Conservation (phyloP, 2,797 vertebrate species). For the Microtus agrestis region DNA sequence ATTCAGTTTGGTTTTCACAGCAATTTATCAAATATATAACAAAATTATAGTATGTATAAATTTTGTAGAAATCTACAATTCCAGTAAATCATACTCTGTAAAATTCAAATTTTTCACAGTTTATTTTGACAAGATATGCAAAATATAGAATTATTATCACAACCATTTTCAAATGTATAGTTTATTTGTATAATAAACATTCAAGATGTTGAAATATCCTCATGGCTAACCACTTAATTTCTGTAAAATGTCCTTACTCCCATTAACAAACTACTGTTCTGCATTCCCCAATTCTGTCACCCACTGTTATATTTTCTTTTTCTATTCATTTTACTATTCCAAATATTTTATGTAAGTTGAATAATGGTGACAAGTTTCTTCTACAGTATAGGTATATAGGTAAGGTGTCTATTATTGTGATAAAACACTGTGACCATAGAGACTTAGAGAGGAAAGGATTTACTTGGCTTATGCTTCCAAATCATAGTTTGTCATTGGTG, state of each 20-base stretch:
- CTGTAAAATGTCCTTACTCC: background rate
- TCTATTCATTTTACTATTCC: background rate
- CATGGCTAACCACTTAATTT: background rate
- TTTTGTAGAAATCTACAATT: slow-evolving; percentile 10
- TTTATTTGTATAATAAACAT: background rate
- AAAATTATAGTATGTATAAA: background rate
- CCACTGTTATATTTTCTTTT: background rate
- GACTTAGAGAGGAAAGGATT: background rate
- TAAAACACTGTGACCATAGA: background rate
- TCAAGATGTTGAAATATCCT: background rate
- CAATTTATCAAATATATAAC: background rate
- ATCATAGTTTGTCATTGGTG: background rate
- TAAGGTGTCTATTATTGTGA: background rate
- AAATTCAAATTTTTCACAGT: background rate
- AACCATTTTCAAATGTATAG: background rate
- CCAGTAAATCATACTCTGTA: background rate
- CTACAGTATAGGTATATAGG: background rate
- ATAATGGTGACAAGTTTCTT: background rate
- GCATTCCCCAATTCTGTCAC: background rate
- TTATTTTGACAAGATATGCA: background rate
- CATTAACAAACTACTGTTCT: background rate
- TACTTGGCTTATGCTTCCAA: background rate
- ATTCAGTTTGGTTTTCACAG: background rate
- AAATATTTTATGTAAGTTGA: background rate
- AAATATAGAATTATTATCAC: background rate